Conservation (phyloP, 2,888 invertebrate species). For the Pseudococcus jackbeardsleyi region DNA sequence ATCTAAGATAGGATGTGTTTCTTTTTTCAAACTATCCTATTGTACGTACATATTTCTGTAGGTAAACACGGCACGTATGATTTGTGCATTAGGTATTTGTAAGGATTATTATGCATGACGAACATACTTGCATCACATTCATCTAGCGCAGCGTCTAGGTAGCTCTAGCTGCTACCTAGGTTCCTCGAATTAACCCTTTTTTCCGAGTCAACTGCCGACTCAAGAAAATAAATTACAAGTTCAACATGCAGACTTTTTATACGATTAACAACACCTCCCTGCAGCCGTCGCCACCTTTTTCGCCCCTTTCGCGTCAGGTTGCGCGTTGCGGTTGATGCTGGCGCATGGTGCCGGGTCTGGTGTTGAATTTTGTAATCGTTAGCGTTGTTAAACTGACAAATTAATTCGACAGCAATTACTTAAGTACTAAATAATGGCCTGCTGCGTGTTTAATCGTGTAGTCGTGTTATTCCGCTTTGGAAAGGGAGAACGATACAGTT, state of each 20-base stretch:
- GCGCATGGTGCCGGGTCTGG: not conserved
- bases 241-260: not conserved
- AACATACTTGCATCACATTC: too few species aligned
- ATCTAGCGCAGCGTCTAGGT: too few species aligned
- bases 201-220: not conserved
- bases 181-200: not conserved
- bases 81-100: too few species aligned
- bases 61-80: too few species aligned
- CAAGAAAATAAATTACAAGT: not conserved
- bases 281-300: not conserved
- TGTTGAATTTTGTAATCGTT: not conserved
- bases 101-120: too few species aligned
- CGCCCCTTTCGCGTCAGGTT: not conserved
- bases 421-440: not conserved
- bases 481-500: too few species aligned
- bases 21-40: too few species aligned
- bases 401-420: not conserved
- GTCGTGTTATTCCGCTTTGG: too few species aligned
- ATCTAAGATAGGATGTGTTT: too few species aligned
- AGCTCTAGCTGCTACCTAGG: too few species aligned
- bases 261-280: not conserved
- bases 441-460: not conserved
- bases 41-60: too few species aligned
- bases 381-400: not conserved
- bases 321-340: not conserved